Conservation (phyloP, 1,140 invertebrate species). For the Drosophila sturtevanti region DNA sequence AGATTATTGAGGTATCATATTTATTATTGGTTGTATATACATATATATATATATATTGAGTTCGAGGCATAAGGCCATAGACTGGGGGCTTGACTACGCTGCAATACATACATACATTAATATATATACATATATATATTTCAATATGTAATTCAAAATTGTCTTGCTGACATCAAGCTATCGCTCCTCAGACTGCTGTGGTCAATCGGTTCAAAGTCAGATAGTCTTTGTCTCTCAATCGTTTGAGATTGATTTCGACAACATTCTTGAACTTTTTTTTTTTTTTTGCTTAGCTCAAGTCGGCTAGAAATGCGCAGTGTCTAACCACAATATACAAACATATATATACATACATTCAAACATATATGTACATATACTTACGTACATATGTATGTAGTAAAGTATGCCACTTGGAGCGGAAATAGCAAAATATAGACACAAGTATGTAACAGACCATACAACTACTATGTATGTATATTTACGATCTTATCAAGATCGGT, state of each 20-base stretch:
- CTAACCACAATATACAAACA: constrained; percentile 3
- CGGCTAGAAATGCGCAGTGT: constrained; percentile 28
- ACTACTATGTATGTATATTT: constrained; percentile 1
- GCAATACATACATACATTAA: background rate
- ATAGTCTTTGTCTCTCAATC: constrained; percentile 9
- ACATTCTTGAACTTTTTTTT: constrained; percentile 45
- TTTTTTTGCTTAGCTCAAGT: constrained; percentile 2
- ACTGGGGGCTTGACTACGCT: background rate
- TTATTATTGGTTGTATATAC: background rate
- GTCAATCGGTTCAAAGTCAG: constrained; percentile 47
- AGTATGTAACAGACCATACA: constrained; percentile 1
- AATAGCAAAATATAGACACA: constrained; percentile 49
- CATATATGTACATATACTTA: background rate
- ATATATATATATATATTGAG: background rate
- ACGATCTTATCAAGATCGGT: constrained; percentile 5
- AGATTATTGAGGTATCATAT: background rate
- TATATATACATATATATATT: background rate
- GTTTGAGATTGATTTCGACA: constrained; percentile 44
- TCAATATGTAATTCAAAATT: background rate
- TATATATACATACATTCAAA: no score
- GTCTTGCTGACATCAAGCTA: background rate
- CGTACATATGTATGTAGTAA: constrained; percentile 10
- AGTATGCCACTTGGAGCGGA: constrained; percentile 64
- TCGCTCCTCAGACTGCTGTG: background rate
- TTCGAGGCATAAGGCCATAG: background rate